These are phyloP conservation scores for Xiphophorus birchmanni DNA, from an alignment of 2,797 vertebrate species.

Conservation along the genomic window DNA sequence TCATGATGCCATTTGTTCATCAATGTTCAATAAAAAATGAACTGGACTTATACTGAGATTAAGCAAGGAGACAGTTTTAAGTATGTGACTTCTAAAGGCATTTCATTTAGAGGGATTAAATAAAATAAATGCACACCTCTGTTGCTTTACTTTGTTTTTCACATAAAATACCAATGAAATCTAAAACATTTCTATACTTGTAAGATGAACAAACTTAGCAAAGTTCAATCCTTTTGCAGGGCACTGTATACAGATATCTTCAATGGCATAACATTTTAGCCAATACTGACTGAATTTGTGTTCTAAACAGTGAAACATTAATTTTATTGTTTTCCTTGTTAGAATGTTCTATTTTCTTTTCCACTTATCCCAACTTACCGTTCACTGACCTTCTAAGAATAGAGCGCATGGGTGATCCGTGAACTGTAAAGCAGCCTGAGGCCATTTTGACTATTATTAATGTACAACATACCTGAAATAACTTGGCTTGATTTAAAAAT, in stretches of 20 bases:
- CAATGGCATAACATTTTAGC: not conserved
- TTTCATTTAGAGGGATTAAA: not conserved
- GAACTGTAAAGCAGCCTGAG: not conserved
- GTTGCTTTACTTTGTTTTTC: not conserved
- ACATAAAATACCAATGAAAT: not conserved
- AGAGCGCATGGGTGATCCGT: not conserved
- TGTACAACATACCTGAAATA: constrained; percentile 3
- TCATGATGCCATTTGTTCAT: not conserved
- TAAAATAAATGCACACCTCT: not conserved
- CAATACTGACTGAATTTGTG: not conserved
- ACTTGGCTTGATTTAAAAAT: not conserved
- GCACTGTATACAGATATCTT: not conserved
- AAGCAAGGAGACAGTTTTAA: not conserved
- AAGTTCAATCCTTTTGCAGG: not conserved
- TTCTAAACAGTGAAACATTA: not conserved
- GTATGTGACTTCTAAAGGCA: not conserved
- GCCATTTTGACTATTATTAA: not conserved
- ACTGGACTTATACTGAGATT: not conserved
- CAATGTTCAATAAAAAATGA: not conserved
- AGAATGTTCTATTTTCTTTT: not conserved
- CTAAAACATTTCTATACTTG: not conserved
- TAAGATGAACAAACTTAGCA: not conserved
- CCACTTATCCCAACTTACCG: not conserved
- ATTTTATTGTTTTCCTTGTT: not conserved
- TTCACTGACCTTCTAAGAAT: constrained; percentile 1